These are phyloP conservation scores for Caenorhabditis wallacei DNA, from an alignment of 2,888 invertebrate genomes.

Conservation along the genomic window DNA sequence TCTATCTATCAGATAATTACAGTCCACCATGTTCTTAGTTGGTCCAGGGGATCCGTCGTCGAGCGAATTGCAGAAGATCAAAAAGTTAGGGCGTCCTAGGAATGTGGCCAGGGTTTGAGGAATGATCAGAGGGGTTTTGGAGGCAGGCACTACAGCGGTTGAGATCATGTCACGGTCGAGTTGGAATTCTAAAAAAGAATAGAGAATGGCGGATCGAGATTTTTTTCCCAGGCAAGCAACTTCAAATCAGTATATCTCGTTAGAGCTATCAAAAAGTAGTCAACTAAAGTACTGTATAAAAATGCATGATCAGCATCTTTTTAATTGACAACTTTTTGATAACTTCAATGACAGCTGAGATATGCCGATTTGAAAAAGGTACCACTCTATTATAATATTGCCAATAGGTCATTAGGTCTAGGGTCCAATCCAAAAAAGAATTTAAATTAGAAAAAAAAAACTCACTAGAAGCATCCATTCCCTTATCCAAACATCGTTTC, in stretches of 20 bases:
- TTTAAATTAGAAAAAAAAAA: background rate
- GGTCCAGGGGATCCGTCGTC: conserved; percentile 1
- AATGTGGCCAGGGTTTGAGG: conserved; percentile 24
- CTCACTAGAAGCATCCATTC: conserved; percentile 47
- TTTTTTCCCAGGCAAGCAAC: too few species aligned
- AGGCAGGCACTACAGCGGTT: background rate
- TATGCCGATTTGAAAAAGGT: background rate
- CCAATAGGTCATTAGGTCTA: too few species aligned
- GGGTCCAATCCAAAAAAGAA: too few species aligned
- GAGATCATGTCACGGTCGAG: conserved; percentile 20
- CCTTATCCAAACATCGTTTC: conserved; percentile 16
- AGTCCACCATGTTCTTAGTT: conserved; percentile 9
- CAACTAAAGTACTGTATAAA: too few species aligned
- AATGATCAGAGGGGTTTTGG: background rate
- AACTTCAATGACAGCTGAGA: too few species aligned
- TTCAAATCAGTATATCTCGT: too few species aligned
- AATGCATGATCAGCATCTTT: too few species aligned
- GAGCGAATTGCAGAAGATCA: conserved; percentile 28
- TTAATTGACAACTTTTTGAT: too few species aligned
- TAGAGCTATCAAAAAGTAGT: too few species aligned
- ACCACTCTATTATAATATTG: background rate
- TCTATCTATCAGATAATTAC: conserved; percentile 4
- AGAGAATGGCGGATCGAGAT: too few species aligned
- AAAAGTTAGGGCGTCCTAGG: conserved; percentile 38
- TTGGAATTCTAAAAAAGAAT: conserved; percentile 25